These are phyloP conservation scores for Frieseomelitta varia DNA, from an alignment of 1,140 invertebrate species.

Conservation along the genomic window DNA sequence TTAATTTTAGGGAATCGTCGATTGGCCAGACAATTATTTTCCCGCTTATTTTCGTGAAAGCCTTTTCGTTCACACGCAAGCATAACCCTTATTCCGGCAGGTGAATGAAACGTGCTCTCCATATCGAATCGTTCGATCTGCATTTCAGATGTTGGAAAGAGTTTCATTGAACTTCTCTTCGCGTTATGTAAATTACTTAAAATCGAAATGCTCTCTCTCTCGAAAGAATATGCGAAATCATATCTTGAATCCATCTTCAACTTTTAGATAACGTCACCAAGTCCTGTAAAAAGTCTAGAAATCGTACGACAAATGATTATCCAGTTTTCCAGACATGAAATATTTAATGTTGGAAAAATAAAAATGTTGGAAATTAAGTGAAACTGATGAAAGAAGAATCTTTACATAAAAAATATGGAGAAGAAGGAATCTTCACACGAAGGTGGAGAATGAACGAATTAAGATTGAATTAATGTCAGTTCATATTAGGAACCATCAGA, in stretches of 20 bases:
- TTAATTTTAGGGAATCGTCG: neutral
- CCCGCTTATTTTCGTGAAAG: conserved; percentile 14
- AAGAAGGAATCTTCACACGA: neutral
- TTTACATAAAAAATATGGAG: too few relatives aligned
- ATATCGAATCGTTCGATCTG: conserved; percentile 62
- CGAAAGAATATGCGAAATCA: neutral
- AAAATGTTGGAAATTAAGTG: neutral
- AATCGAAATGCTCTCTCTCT: neutral
- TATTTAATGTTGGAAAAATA: neutral
- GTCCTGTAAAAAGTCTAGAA: neutral
- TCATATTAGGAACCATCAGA: conserved; percentile 30
- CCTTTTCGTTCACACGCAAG: conserved; percentile 39
- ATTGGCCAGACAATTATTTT: conserved; percentile 59
- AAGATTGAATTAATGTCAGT: neutral
- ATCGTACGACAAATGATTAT: too few relatives aligned
- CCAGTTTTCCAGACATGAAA: neutral
- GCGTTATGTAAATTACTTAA: conserved; percentile 14
- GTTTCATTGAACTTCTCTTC: conserved; percentile 31
- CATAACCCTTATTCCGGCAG: conserved; percentile 69
- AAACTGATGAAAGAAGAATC: neutral
- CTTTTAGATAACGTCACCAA: neutral
- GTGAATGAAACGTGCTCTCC: conserved; percentile 65
- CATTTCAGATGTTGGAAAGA: conserved; percentile 53
- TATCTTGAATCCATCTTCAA: neutral
- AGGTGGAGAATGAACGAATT: neutral